These are phyloP conservation scores for Crematogaster levior DNA, from an alignment of 2,888 invertebrate genomes.

Conservation along the genomic window DNA sequence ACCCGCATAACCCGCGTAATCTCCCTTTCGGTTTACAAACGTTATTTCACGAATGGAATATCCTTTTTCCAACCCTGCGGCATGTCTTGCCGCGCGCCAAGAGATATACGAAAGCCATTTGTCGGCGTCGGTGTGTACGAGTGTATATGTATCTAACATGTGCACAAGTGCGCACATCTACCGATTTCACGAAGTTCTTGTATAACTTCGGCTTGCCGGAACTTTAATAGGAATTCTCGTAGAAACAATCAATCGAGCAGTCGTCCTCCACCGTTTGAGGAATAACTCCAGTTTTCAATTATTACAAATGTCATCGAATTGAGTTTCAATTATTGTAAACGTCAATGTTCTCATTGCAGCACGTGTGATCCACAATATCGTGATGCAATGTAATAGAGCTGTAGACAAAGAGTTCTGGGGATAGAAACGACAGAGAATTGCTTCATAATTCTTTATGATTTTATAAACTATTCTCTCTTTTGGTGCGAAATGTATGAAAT, in stretches of 20 bases:
- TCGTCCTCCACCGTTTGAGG: constrained; percentile 19
- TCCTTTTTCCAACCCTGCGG: constrained; percentile 11
- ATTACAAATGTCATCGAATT: constrained; percentile 51
- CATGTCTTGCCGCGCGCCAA: neutral
- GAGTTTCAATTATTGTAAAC: constrained; percentile 42
- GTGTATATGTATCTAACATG: neutral
- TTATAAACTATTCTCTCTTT: neutral
- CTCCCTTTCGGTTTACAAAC: constrained; percentile 26
- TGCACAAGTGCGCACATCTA: neutral
- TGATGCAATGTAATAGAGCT: constrained; percentile 7
- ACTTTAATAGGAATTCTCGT: constrained; percentile 59
- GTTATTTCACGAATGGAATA: constrained; percentile 22
- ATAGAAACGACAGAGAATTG: neutral
- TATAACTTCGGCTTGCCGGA: constrained; percentile 42
- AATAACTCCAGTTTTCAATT: constrained; percentile 57
- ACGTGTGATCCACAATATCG: constrained; percentile 8
- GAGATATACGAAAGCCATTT: constrained; percentile 42
- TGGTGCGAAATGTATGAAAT: neutral
- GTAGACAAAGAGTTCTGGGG: neutral
- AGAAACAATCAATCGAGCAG: constrained; percentile 46
- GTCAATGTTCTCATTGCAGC: constrained; percentile 27
- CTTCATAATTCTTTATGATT: neutral
- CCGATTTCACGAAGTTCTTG: constrained; percentile 27
- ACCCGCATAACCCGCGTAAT: constrained; percentile 36
- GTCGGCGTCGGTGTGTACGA: constrained; percentile 1